phyloP scores from a whole-genome alignment of 2,888 invertebrate genomes.

The Acanthococcus lagerstroemiae region DNA sequence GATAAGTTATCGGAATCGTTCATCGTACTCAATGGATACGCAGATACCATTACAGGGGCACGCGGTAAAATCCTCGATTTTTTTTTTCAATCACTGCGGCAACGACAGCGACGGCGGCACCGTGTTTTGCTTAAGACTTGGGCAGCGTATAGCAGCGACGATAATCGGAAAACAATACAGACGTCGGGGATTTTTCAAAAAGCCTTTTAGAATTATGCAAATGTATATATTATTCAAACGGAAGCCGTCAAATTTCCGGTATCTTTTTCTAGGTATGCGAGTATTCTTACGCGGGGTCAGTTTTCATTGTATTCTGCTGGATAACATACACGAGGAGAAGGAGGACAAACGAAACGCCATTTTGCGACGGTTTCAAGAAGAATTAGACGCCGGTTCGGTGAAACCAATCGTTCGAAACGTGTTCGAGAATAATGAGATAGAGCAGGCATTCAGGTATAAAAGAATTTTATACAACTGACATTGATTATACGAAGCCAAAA shows the following conservation, averaged over 20 bases:
- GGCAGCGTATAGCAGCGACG: too few species aligned
- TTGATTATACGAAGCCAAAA: too few species aligned
- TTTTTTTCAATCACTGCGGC: too few species aligned
- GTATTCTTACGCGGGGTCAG: slow-evolving; percentile 45
- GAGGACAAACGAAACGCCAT: slow-evolving; percentile 45
- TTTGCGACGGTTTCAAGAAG: slow-evolving; percentile 44
- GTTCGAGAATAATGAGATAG: slow-evolving; percentile 1
- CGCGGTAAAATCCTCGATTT: too few species aligned
- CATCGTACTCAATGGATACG: too few species aligned
- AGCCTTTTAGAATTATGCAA: too few species aligned
- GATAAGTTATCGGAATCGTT: too few species aligned
- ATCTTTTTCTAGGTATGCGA: slow-evolving; percentile 44
- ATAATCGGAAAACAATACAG: not conserved
- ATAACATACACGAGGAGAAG: slow-evolving; percentile 47
- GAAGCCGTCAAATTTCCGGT: not conserved
- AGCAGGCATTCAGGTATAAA: slow-evolving; percentile 22
- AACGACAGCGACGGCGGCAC: too few species aligned
- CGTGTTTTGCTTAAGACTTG: too few species aligned
- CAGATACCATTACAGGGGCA: too few species aligned
- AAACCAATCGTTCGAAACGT: slow-evolving; percentile 42
- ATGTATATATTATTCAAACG: not conserved
- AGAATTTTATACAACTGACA: too few species aligned
- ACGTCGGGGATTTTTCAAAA: not conserved
- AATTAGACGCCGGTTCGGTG: slow-evolving; percentile 47
- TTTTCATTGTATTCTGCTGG: slow-evolving; percentile 44